Base-by-base conservation (phyloP, 2,888 invertebrate genomes). In the Cheilosia soror region DNA sequence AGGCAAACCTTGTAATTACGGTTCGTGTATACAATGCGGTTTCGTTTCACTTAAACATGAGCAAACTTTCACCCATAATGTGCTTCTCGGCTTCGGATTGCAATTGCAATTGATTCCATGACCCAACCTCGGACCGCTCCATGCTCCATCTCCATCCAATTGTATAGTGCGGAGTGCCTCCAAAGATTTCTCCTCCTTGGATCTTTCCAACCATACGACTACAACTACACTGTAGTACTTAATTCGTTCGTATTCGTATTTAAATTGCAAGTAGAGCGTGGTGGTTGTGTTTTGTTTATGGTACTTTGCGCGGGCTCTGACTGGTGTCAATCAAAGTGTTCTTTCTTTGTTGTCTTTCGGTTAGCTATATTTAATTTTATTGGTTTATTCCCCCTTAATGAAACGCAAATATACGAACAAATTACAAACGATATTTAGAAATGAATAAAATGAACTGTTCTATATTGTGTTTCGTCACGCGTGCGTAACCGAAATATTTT, bases 1-100 rank as follows among this genome's bases (percentile, higher is more conserved):
- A 79, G 49, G 15, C 58, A 40, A 73, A 68, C 47, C 80, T 47
- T 75, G 68, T 68, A 68, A 75, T 75, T 80, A 80, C 76, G 57
- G 57, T 40, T 65, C 51, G 9, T 20, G 20, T 20, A 65, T 44
- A 60, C 71, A 71, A 53, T 71, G 37, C 4, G 65, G 51, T 71
- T 71, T 77, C 51, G 51, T 76, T 81, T 71, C 76, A 65, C 58
- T 69, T 81, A 65, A 77, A 58, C 42, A 72, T 60, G 31, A 20
- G 44, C 65, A 77, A 72, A 83, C 82, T 78, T 83, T 83, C 82
- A 83, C 82, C 78, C 71, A 33, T 62, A 58, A 60, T 77, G 57
- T 33, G 25, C 40, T 53, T 51, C 37, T 37, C 15, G 60, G 55
- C 58, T 75, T 31, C 49, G 7, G 9, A 20, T 58, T 20, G 58